Evolutionary conservation across 2,888 invertebrate species (phyloP), one percentile per base, ranked within the genome.

Genomic region (Euplexia lucipara): DNA sequence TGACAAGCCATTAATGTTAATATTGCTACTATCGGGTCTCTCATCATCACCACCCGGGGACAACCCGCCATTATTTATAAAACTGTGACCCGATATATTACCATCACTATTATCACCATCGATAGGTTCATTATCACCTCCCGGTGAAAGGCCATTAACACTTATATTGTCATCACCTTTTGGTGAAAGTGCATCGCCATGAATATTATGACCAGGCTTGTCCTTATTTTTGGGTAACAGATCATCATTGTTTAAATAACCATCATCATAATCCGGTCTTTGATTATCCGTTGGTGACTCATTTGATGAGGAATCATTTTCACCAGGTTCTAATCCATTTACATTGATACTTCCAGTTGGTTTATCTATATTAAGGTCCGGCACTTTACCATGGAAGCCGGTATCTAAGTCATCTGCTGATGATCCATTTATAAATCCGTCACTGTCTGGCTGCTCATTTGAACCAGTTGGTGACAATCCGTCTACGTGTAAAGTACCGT

Each of bases 1-100:
- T 52, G 66, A 66, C 58, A 75, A 75, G 41, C 59, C 73, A 57
- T 60, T 34, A 47, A 32, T 39, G 4, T 67, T 49, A 61, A 61
- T 49, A 52, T 53, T 52, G 34, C n/a, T 54, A 44, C 41, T 20
- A 8, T 45, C 14, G n/a, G 35, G 32, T 41, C 54, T 58, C 2
- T 30, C 57, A 20, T 53, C 18, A 44, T 64, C 57, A 60, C 44
- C 52, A 64, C 56, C 53, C 18, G 41, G 60, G 12, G 56, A 48
- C 47, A 75, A 63, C 12, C 56, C 76, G 16, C 44, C 35, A 32
- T 54, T 12, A 12, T 62, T 62, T 41, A 39, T 30, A 20, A 22
- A 35, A 30, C 16, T 22, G 7, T 48, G 16, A 52, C 34, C 35
- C 34, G n/a, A 52, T 2, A 22, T 16, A 20, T 44, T 30, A 42